Conservation (phyloP, 1,140 invertebrate species). For the Daktulosphaira vitifoliae region DNA sequence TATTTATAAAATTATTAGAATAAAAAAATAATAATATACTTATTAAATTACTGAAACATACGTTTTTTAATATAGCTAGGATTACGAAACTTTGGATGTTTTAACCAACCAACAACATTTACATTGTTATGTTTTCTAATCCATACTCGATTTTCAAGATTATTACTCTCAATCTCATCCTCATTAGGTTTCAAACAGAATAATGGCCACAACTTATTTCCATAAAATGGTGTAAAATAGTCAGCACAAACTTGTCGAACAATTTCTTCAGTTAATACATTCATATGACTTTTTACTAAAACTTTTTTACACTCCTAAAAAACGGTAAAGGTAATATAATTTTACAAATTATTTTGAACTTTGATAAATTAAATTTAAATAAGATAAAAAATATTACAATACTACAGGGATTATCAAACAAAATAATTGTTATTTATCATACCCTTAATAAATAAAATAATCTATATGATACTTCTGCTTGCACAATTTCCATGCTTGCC, state of each 20-base stretch:
- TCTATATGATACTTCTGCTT: conserved; percentile 8
- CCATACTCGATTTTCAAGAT: not conserved
- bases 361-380: no score
- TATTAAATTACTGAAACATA: conserved; percentile 2
- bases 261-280: conserved; percentile 3
- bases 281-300: not conserved
- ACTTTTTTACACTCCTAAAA: conserved; percentile 25
- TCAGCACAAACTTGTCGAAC: not conserved
- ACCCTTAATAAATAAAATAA: conserved; percentile 26
- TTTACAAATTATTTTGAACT: not conserved
- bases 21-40: no score
- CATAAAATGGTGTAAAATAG: conserved; percentile 5
- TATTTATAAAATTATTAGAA: no score
- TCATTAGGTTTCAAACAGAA: conserved; percentile 8
- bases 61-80: conserved; percentile 21
- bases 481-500: not conserved
- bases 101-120: conserved; percentile 14
- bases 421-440: not conserved
- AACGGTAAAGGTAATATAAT: not conserved
- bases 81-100: conserved; percentile 17
- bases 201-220: conserved; percentile 21
- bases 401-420: no score
- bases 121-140: conserved; percentile 26
- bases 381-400: no score
- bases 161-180: not conserved